Percentiles rank a stretch among this genome's conserved stretches.
These are phyloP conservation scores for Macaria notata DNA, from an alignment of 2,888 invertebrate genomes.

Conservation along the genomic window DNA sequence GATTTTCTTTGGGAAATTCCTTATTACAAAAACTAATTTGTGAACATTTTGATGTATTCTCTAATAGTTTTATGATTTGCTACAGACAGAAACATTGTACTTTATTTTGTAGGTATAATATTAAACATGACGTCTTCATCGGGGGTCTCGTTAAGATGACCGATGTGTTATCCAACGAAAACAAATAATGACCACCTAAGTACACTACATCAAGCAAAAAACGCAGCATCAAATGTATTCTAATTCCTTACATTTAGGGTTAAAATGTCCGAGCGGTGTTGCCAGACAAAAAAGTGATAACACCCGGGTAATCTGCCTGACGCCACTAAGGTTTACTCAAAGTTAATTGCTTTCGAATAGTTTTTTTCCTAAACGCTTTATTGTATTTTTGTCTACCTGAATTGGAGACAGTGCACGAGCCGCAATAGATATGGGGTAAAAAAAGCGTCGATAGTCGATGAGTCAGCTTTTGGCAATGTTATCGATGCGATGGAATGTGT, in stretches of 20 bases:
- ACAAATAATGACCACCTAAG: conserved; percentile 77
- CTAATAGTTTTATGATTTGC: too few relatives aligned
- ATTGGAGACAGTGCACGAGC: conserved; percentile 63
- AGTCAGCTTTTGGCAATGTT: conserved; percentile 60
- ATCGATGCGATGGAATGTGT: conserved; percentile 53
- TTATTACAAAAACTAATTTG: too few relatives aligned
- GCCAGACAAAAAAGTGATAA: conserved; percentile 70
- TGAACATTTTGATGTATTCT: too few relatives aligned
- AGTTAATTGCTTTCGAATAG: conserved; percentile 76
- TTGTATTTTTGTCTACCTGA: conserved; percentile 74
- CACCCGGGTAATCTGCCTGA: conserved; percentile 78
- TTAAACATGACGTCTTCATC: conserved; percentile 49
- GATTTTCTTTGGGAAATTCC: too few relatives aligned
- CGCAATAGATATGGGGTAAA: conserved; percentile 54
- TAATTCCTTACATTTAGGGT: conserved; percentile 38
- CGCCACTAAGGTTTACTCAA: conserved; percentile 72
- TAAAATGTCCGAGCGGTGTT: conserved; percentile 27
- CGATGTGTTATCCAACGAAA: conserved; percentile 73
- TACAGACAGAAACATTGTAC: too few relatives aligned
- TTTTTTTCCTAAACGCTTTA: conserved; percentile 74
- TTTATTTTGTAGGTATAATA: too few relatives aligned
- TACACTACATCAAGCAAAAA: conserved; percentile 38
- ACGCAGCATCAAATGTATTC: conserved; percentile 36
- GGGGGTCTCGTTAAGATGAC: conserved; percentile 60
- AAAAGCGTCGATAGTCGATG: conserved; percentile 51